These are phyloP conservation scores for Nylanderia fulva DNA, from an alignment of 1,140 invertebrate species.

Conservation along the genomic window DNA sequence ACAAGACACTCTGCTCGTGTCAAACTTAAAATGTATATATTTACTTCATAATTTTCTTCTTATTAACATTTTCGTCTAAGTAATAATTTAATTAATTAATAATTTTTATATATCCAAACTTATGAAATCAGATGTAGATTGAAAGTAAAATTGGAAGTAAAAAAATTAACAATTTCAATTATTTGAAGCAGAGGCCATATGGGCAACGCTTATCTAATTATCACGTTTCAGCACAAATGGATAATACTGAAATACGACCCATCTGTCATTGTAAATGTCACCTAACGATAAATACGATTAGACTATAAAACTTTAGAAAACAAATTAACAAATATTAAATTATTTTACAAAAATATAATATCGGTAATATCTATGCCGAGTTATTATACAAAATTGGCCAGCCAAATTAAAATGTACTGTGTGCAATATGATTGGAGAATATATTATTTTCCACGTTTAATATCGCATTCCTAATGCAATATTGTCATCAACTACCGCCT, in stretches of 20 bases:
- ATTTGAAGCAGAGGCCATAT: neutral
- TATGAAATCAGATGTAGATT: neutral
- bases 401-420: slow-evolving; percentile 79
- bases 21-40: neutral
- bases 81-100: too few relatives aligned
- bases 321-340: neutral
- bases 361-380: slow-evolving; percentile 16
- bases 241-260: slow-evolving; percentile 39
- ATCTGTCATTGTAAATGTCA: slow-evolving; percentile 38
- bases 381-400: slow-evolving; percentile 8
- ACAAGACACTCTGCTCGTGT: neutral
- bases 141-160: slow-evolving; percentile 14
- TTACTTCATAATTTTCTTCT: neutral
- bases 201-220: neutral
- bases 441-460: slow-evolving; percentile 76
- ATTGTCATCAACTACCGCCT: slow-evolving; percentile 82
- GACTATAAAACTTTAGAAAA: neutral
- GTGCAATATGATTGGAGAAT: slow-evolving; percentile 76
- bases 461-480: slow-evolving; percentile 69
- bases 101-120: slow-evolving; percentile 8
- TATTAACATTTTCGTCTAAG: too few relatives aligned
- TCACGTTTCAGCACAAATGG: neutral
- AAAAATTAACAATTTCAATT: slow-evolving; percentile 14
- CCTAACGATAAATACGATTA: slow-evolving; percentile 12
- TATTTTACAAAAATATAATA: slow-evolving; percentile 31